phyloP scores from a whole-genome alignment of 2,797 vertebrate genomes.

The Menidia menidia region DNA sequence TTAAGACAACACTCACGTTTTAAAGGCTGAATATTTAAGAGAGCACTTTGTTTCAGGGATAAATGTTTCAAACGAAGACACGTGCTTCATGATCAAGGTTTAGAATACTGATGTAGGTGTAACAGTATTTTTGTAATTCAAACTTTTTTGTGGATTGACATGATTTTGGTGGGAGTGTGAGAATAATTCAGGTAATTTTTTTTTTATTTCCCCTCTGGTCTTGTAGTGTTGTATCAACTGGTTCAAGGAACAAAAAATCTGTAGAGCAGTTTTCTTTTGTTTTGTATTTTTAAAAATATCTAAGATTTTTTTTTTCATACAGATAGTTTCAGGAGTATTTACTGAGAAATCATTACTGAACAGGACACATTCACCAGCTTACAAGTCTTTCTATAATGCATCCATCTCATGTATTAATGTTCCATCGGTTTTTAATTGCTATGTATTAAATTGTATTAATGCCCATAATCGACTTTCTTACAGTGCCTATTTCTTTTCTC shows the following conservation, averaged over 20 bases:
- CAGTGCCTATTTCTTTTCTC: too few species aligned
- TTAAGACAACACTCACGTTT: neutral
- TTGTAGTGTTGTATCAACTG: neutral
- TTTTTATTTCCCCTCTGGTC: neutral
- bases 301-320: neutral
- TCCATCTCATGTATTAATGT: neutral
- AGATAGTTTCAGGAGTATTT: neutral
- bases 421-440: too few species aligned
- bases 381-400: neutral
- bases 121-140: neutral
- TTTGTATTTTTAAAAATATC: neutral
- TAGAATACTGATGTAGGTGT: neutral
- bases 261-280: neutral
- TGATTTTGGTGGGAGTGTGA: too few species aligned
- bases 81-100: neutral
- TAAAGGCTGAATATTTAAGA: neutral
- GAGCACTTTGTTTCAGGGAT: neutral
- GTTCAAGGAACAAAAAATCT: neutral
- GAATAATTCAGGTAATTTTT: neutral
- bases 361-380: too few species aligned
- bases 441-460: neutral
- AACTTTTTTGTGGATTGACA: neutral
- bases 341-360: too few species aligned
- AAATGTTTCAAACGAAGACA: neutral
- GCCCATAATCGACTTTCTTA: too few species aligned